A percentile compares a stretch with the other conserved stretches of the same genome.
phyloP scores from a whole-genome alignment of 1,140 invertebrate species.

The Drosophila carrolli region DNA sequence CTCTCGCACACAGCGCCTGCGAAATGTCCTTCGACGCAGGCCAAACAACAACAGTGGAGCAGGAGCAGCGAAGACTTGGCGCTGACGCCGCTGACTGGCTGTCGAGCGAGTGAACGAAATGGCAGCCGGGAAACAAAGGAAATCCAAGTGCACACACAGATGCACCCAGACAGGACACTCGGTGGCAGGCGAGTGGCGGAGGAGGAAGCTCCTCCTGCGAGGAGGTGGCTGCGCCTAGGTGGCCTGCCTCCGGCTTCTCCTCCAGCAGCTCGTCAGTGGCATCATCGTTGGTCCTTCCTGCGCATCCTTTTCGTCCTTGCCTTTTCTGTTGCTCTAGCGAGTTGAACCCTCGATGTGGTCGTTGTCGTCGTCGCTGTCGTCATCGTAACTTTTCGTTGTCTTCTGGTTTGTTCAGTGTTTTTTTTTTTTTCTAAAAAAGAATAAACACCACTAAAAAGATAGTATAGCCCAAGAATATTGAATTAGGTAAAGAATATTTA shows the following conservation, averaged over 20 bases:
- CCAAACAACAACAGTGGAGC: slow-evolving; percentile 44
- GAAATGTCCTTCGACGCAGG: slow-evolving; percentile 67
- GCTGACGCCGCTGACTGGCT: slow-evolving; percentile 78
- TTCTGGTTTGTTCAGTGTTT: slow-evolving; percentile 3
- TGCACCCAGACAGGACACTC: slow-evolving; percentile 48
- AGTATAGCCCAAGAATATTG: too few species aligned
- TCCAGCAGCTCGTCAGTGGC: slow-evolving; percentile 65
- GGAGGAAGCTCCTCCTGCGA: slow-evolving; percentile 22
- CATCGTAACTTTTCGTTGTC: slow-evolving; percentile 54
- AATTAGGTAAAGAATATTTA: too few species aligned
- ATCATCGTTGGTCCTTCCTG: slow-evolving; percentile 44
- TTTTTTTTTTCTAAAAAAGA: background rate
- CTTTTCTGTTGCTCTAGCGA: slow-evolving; percentile 6
- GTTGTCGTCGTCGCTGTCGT: slow-evolving; percentile 54
- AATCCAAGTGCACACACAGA: slow-evolving; percentile 78
- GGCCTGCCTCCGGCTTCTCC: slow-evolving; percentile 18
- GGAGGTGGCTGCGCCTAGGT: slow-evolving; percentile 58
- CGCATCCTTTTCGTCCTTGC: slow-evolving; percentile 2
- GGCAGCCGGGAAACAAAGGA: slow-evolving; percentile 64
- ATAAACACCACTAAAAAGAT: background rate
- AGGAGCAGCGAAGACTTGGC: slow-evolving; percentile 21
- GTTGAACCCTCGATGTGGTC: slow-evolving; percentile 50
- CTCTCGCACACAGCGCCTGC: slow-evolving; percentile 40
- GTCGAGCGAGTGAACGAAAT: slow-evolving; percentile 74
- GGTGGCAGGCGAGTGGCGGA: slow-evolving; percentile 41